These are phyloP conservation scores for Noctua pronuba DNA, from an alignment of 2,888 invertebrate genomes.

Conservation along the genomic window DNA sequence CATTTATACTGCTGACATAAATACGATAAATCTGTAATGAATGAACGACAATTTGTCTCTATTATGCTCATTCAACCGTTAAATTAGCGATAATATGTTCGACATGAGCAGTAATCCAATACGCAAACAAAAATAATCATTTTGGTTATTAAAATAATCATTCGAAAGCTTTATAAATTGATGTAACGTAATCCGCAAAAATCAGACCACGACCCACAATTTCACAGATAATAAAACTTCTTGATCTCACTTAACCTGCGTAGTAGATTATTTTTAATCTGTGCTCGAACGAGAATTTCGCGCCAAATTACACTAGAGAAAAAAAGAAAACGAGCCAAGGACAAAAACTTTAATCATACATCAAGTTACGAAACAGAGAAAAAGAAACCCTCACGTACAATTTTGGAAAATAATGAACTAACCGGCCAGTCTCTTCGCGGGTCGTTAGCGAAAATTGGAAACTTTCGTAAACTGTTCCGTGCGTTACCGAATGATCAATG, in stretches of 20 bases:
- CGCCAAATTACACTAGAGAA: constrained; percentile 51
- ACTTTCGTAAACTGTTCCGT: constrained; percentile 71
- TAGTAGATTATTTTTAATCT: constrained; percentile 51
- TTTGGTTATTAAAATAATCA: constrained; percentile 27
- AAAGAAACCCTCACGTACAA: constrained; percentile 74
- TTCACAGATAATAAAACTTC: constrained; percentile 56
- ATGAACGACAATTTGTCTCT: constrained; percentile 45
- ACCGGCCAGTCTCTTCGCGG: constrained; percentile 80
- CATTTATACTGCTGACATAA: constrained; percentile 4
- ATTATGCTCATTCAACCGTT: constrained; percentile 34
- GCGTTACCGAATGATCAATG: constrained; percentile 82
- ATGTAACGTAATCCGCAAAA: constrained; percentile 6
- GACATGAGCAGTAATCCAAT: constrained; percentile 33
- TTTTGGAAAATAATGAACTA: constrained; percentile 88
- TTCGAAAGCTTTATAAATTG: background rate
- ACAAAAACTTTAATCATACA: constrained; percentile 80
- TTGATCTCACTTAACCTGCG: constrained; percentile 45
- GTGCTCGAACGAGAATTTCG: constrained; percentile 46
- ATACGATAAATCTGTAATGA: constrained; percentile 44
- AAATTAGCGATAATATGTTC: constrained; percentile 48
- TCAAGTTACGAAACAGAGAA: constrained; percentile 67
- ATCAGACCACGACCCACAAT: constrained; percentile 36
- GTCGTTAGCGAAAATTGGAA: constrained; percentile 84
- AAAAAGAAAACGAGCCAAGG: constrained; percentile 62
- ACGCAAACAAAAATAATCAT: constrained; percentile 34